These are phyloP conservation scores for Salvelinus fontinalis DNA, from an alignment of 2,113 vertebrate genomes.

Conservation along the genomic window DNA sequence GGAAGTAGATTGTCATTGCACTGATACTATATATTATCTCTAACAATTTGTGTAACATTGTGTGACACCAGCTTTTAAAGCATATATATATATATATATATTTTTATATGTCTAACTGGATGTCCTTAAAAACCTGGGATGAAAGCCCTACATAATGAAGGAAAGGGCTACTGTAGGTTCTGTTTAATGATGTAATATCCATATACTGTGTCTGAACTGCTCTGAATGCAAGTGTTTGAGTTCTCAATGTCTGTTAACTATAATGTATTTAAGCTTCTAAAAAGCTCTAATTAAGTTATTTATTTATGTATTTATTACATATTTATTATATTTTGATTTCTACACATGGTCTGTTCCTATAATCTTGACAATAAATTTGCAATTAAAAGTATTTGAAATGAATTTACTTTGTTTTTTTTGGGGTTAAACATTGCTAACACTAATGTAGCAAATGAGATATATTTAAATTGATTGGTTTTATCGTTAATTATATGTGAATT, in stretches of 20 bases:
- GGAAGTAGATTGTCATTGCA: too few relatives aligned
- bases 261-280: conserved; percentile 31
- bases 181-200: too few relatives aligned
- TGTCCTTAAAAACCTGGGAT: conserved; percentile 8
- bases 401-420: too few relatives aligned
- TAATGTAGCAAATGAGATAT: too few relatives aligned
- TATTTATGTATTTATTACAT: conserved; percentile 59
- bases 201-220: neutral
- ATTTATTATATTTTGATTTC: conserved; percentile 35
- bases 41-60: too few relatives aligned
- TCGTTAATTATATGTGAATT: too few relatives aligned
- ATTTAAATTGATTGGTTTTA: neutral
- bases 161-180: too few relatives aligned
- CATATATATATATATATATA: too few relatives aligned
- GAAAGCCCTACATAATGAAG: conserved; percentile 10
- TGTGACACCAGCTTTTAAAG: too few relatives aligned
- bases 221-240: neutral
- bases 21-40: too few relatives aligned
- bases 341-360: neutral
- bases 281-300: conserved; percentile 37
- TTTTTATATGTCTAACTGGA: too few relatives aligned
- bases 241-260: conserved; percentile 42
- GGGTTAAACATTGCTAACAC: too few relatives aligned
- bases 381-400: neutral
- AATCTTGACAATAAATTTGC: neutral